Evolutionary conservation across 2,888 invertebrate species (phyloP).

Genomic region (Argyresthia albistria): DNA sequence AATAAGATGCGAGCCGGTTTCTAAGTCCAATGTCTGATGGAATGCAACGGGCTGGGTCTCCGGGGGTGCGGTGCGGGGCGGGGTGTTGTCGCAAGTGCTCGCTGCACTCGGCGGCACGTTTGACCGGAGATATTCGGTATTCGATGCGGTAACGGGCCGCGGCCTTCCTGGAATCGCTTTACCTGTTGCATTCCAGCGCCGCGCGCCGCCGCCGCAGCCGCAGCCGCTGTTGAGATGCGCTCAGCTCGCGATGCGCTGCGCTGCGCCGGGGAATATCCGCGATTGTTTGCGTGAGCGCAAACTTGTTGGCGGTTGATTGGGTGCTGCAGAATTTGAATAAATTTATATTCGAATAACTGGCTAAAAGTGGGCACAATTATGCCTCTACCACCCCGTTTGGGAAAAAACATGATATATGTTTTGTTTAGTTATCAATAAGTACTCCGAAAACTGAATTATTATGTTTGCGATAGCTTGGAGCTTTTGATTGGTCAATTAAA

Average conservation of each 20-base stretch:
- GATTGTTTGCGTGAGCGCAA: no score
- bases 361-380: no score
- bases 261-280: neutral
- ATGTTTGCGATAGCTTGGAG: no score
- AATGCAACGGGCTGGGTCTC: constrained; percentile 40
- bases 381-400: no score
- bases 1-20: constrained; percentile 39
- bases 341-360: no score
- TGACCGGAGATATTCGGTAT: constrained; percentile 71
- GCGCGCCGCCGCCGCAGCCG: constrained; percentile 19
- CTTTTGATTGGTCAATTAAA: no score
- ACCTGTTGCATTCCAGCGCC: constrained; percentile 69
- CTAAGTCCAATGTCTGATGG: constrained; percentile 44
- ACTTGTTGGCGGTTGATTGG: no score
- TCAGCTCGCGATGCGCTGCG: neutral
- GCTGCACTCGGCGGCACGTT: constrained; percentile 68
- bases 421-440: no score
- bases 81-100: constrained; percentile 66
- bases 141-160: constrained; percentile 71
- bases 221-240: constrained; percentile 9
- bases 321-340: no score
- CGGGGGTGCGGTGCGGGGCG: constrained; percentile 15
- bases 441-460: no score
- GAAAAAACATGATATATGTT: no score
- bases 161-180: constrained; percentile 70